Evolutionary conservation across 2,113 vertebrate genomes (phyloP).

Genomic region (Syngnathus floridae): DNA sequence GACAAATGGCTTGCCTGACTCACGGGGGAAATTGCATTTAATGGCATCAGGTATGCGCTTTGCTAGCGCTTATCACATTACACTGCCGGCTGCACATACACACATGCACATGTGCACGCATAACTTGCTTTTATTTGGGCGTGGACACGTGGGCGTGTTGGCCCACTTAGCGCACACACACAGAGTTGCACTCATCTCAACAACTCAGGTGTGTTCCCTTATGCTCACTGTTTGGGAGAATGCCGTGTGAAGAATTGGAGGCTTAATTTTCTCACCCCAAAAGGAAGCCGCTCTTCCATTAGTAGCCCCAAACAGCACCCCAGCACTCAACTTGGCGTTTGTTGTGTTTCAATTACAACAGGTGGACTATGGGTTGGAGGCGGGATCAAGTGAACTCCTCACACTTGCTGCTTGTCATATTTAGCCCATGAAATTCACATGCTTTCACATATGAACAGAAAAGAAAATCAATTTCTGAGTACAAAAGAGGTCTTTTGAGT

Average conservation of each 20-base stretch:
- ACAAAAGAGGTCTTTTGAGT: too few relatives aligned
- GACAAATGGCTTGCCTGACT: conserved; percentile 71
- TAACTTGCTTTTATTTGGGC: conserved; percentile 22
- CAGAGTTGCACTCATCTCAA: conserved; percentile 59
- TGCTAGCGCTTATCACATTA: conserved; percentile 69
- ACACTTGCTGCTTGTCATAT: too few relatives aligned
- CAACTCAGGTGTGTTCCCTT: conserved; percentile 61
- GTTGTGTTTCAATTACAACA: too few relatives aligned
- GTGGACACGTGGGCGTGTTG: conserved; percentile 15
- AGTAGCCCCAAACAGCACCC: too few relatives aligned
- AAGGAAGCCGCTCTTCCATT: too few relatives aligned
- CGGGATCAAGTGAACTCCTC: too few relatives aligned
- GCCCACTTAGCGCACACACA: conserved; percentile 34
- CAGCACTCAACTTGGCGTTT: too few relatives aligned
- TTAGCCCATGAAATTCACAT: too few relatives aligned
- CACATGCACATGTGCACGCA: conserved; percentile 14
- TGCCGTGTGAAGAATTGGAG: conserved; percentile 7
- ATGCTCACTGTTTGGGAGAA: conserved; percentile 46
- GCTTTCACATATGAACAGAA: too few relatives aligned
- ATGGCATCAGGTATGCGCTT: conserved; percentile 76
- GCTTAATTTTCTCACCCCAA: neutral
- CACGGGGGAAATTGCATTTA: conserved; percentile 73
- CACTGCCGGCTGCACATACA: conserved; percentile 56
- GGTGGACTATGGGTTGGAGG: too few relatives aligned
- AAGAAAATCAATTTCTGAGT: too few relatives aligned